Evolutionary conservation across 2,113 vertebrate species (phyloP), one percentile per base, ranked within the genome.

Genomic region (Hypocryptadius cinnamomeus): DNA sequence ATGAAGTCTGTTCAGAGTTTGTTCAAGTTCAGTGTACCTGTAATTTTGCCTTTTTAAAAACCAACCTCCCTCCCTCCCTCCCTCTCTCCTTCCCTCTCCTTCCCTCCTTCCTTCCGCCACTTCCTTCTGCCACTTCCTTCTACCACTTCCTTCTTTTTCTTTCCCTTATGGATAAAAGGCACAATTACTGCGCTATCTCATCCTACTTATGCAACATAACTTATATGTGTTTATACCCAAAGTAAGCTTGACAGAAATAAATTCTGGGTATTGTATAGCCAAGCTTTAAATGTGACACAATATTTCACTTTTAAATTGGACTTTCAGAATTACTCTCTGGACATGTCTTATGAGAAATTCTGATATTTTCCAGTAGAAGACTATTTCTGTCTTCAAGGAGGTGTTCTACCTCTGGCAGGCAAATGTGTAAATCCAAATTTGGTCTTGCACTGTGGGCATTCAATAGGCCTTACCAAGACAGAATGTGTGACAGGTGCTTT

Each of bases 91-190:
- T 20, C 20, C 45, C 11, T 5, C 15, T 53, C 28, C 17, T 31
- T 33, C 40, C 7, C 18, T 45, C 22, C 4, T n/a, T 25, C 10
- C 45, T 45, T 9, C 42, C 42, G 3, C 10, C 45, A 3, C 40
- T 9, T 25, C 14, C 9, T 10, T 47, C 44, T n/a, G n/a, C n/a
- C n/a, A n/a, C 8, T 27, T 22, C 25, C 3, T 35, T 21, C 12
- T 5, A 4, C 6, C 5, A 1, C 11, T 83, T 10, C 3, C 1
- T 13, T 27, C 18, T 3, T 21, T 20, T 28, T 14, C 15, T 6
- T 9, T n/a, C 44, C 1, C 12, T 87, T 11, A 18, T n/a, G 13
- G n/a, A 39, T 21, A 45, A 71, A 64, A 22, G 22, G 12, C 10
- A 50, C 7, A 63, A 59, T n/a, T 77, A 28, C 27, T 45, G 5